These are phyloP conservation scores for Alectura lathami DNA, from an alignment of 2,113 vertebrate genomes.

Conservation along the genomic window DNA sequence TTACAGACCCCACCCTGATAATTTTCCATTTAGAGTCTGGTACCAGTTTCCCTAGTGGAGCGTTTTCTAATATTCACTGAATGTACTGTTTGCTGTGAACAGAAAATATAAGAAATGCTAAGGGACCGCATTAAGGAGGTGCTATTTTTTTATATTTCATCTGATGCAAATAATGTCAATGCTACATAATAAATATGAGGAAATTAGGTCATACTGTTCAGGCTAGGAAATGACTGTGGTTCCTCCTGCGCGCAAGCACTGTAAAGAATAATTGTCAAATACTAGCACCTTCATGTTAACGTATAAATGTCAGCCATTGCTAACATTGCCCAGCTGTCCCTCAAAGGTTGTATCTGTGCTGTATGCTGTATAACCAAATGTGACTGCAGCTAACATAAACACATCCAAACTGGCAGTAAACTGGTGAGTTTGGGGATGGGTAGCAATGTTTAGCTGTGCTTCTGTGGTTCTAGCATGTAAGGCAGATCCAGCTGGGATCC, in stretches of 20 bases:
- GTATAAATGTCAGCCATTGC: neutral
- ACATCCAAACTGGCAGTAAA: neutral
- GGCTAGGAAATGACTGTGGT: conserved; percentile 28
- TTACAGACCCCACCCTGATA: neutral
- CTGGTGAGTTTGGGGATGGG: neutral
- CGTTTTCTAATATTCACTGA: neutral
- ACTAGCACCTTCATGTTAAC: neutral
- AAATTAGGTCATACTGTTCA: conserved; percentile 34
- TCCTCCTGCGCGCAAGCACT: neutral
- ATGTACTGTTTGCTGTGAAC: neutral
- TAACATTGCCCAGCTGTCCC: neutral
- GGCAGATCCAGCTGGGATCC: neutral
- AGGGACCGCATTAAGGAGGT: neutral
- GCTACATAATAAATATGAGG: conserved; percentile 37
- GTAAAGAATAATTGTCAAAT: conserved; percentile 17
- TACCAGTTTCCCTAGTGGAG: neutral
- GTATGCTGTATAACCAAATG: neutral
- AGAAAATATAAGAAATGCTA: neutral
- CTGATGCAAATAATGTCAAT: neutral
- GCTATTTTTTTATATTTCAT: neutral
- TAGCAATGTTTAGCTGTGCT: neutral
- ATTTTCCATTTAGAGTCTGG: neutral
- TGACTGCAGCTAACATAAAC: neutral
- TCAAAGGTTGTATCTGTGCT: neutral
- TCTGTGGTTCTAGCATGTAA: neutral